Base-by-base conservation (phyloP, 2,113 vertebrate species). In the Halichoerus grypus region DNA sequence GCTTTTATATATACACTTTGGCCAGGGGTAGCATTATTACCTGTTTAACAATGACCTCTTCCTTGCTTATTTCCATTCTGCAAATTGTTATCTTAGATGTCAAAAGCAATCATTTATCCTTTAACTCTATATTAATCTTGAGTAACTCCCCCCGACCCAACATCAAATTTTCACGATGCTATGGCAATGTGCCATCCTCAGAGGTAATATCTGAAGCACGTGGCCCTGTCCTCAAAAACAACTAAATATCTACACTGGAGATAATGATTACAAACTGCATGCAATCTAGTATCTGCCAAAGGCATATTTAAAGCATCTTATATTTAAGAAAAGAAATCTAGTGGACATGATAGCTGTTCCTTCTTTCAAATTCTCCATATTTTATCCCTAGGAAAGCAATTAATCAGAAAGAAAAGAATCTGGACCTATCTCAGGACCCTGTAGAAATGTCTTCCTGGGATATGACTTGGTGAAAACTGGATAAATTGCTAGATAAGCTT, bases 61-160 rank as follows among this genome's bases (percentile, higher is more conserved):
- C 51, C 33, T 57, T 89, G 33, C 59, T 80, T n/a, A 89, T 39
- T 49, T 24, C 57, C n/a, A 87, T 61, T 42, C 46, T 69, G 51
- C 8, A 51, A 77, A 71, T 69, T 13, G 28, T 15, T 33, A 91
- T 81, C 31, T 67, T n/a, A 55, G 18, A 74, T 21, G 13, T 79
- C 19, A 72, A 92, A 80, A 96, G 49, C 74, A 91, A 55, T 57
- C 14, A 91, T n/a, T 91, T 83, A 81, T 26, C 16, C 57, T 65
- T 91, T 91, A 71, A 72, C 39, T 39, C 24, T 31, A 19, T 3
- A 69, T n/a, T 61, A 39, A 69, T 46, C 16, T 65, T 91, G 80
- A 74, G 16, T 67, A 72, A 65, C 55, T 59, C 3, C 21, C 49
- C 42, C 26, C 8, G 57, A 46, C 10, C 77, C 94, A 92, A 96